These are phyloP conservation scores for Meles meles DNA, from an alignment of 2,113 vertebrate genomes.

Conservation along the genomic window DNA sequence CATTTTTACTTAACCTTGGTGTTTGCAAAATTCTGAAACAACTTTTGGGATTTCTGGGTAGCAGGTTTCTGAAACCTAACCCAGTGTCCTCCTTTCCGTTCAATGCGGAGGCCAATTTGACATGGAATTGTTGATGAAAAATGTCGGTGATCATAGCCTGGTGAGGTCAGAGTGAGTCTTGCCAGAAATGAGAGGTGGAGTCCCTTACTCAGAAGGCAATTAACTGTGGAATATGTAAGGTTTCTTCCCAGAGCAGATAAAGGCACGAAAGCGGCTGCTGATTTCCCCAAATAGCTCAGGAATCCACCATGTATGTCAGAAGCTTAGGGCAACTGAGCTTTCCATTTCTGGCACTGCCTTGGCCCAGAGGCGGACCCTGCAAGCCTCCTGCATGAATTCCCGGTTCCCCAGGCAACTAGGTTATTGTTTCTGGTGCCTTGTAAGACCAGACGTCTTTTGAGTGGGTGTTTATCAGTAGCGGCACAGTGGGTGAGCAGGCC, in stretches of 20 bases:
- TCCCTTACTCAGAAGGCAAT: background rate
- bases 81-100: background rate
- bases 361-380: fast-evolving
- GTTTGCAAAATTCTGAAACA: background rate
- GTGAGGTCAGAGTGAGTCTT: background rate
- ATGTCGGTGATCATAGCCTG: background rate
- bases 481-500: background rate
- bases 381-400: background rate
- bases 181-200: background rate
- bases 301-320: background rate
- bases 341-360: background rate
- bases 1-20: background rate
- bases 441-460: background rate
- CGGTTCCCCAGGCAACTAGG: constrained; percentile 24
- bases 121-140: background rate
- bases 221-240: background rate
- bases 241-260: background rate
- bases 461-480: background rate
- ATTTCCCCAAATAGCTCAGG: background rate
- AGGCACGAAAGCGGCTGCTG: background rate
- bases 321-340: background rate
- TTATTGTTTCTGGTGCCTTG: background rate
- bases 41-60: background rate
- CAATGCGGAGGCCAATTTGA: background rate
- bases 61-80: background rate